phyloP scores from a whole-genome alignment of 2,797 vertebrate species.

The Hozukius guyotensis region DNA sequence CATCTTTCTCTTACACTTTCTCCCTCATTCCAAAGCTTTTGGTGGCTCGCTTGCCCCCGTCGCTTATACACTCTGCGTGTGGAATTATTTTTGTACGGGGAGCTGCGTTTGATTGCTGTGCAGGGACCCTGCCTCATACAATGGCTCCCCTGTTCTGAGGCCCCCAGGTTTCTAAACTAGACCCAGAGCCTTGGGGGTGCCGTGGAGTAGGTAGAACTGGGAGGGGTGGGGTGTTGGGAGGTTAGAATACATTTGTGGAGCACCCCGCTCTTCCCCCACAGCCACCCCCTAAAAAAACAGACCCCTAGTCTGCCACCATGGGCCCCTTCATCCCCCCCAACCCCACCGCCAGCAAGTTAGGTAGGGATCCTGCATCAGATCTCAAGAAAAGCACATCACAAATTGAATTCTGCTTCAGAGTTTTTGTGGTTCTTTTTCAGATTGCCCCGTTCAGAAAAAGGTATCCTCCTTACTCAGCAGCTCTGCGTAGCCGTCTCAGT shows the following conservation, averaged over 20 bases:
- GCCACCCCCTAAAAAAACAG: slow-evolving; percentile 73
- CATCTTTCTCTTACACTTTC: slow-evolving; percentile 58
- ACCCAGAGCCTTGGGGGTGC: slow-evolving; percentile 79
- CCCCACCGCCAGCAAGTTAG: slow-evolving; percentile 27
- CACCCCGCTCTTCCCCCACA: slow-evolving; percentile 46
- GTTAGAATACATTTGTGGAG: slow-evolving; percentile 78
- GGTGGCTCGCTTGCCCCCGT: slow-evolving; percentile 56
- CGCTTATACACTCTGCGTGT: slow-evolving; percentile 67
- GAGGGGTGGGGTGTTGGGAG: slow-evolving; percentile 71
- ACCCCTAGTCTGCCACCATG: slow-evolving; percentile 59
- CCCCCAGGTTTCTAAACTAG: slow-evolving; percentile 78
- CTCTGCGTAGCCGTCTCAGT: slow-evolving; percentile 30
- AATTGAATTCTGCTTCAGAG: slow-evolving; percentile 11
- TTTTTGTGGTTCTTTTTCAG: slow-evolving; percentile 14
- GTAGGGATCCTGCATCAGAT: slow-evolving; percentile 11
- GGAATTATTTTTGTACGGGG: slow-evolving; percentile 85
- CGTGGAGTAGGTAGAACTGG: slow-evolving; percentile 61
- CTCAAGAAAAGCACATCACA: slow-evolving; percentile 35
- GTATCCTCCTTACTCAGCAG: slow-evolving; percentile 38
- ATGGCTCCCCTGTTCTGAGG: slow-evolving; percentile 86
- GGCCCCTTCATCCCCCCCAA: slow-evolving; percentile 44
- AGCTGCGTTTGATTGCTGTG: slow-evolving; percentile 86
- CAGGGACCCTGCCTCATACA: slow-evolving; percentile 82
- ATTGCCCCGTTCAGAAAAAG: slow-evolving; percentile 50
- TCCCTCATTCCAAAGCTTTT: slow-evolving; percentile 61